Evolutionary conservation across 2,113 vertebrate genomes (phyloP).

Genomic region (Psammodynastes pulverulentus): DNA sequence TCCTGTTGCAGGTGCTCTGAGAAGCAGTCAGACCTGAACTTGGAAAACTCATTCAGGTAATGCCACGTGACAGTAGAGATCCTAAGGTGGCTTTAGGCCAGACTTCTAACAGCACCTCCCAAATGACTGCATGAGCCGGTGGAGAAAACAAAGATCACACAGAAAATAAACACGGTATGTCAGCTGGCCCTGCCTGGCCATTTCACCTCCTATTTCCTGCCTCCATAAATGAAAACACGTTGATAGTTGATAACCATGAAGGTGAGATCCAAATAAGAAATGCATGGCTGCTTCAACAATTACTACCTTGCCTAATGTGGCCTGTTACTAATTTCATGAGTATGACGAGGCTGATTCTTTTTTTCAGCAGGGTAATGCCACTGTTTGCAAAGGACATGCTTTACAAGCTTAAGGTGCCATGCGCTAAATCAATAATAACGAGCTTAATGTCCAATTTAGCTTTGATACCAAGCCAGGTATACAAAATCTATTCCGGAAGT

Average conservation of each 20-base stretch:
- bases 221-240: not conserved
- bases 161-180: not conserved
- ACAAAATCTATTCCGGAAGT: not conserved
- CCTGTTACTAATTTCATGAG: not conserved
- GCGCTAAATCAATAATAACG: not conserved
- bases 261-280: not conserved
- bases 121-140: not conserved
- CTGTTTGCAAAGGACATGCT: not conserved
- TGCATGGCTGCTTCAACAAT: not conserved
- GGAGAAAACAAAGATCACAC: not conserved
- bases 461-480: not conserved
- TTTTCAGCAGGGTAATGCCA: not conserved
- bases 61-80: not conserved
- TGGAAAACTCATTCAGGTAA: not conserved
- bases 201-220: conserved; percentile 20
- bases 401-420: not conserved
- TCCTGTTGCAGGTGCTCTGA: not conserved
- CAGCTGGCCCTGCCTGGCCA: not conserved
- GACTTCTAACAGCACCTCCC: not conserved
- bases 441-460: not conserved
- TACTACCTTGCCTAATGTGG: not conserved
- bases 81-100: not conserved
- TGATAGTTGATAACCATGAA: not conserved
- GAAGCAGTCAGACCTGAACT: not conserved
- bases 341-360: not conserved